Conservation (phyloP, 2,797 vertebrate species). For the Myotis daubentonii region DNA sequence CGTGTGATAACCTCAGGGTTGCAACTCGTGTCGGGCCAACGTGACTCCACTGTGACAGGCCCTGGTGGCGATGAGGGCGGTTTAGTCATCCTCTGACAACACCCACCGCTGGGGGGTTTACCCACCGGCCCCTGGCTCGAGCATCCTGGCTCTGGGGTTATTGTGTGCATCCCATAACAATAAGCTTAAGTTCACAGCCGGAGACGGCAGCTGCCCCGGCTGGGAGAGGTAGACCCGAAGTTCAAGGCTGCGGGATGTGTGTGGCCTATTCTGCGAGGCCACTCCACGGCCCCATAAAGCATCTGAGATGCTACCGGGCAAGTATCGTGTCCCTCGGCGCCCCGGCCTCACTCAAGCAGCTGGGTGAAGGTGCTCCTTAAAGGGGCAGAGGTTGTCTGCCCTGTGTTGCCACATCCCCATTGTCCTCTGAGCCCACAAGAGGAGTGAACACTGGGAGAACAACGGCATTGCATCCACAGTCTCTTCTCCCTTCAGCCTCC, state of each 20-base stretch:
- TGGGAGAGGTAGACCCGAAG: conserved; percentile 83
- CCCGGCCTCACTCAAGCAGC: not conserved
- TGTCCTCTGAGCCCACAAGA: not conserved
- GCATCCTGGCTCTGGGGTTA: conserved; percentile 84
- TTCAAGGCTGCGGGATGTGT: conserved; percentile 77
- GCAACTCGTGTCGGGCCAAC: conserved; percentile 90
- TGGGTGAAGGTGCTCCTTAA: not conserved
- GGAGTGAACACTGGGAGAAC: rapidly evolving
- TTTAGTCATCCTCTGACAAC: conserved; percentile 91
- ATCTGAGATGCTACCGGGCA: rapidly evolving
- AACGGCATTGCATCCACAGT: rapidly evolving
- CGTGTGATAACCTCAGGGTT: conserved; percentile 91
- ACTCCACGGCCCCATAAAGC: conserved; percentile 57
- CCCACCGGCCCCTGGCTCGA: conserved; percentile 87
- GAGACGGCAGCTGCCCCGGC: conserved; percentile 77
- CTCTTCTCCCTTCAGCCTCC: not conserved
- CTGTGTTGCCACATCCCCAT: no score
- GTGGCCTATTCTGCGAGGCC: conserved; percentile 70
- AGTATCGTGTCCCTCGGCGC: not conserved
- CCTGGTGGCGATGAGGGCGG: conserved; percentile 89
- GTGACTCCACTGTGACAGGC: conserved; percentile 86
- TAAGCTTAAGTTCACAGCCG: conserved; percentile 84
- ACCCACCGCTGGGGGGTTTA: conserved; percentile 86
- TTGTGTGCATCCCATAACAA: conserved; percentile 83
- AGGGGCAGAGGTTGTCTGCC: not conserved